These are phyloP conservation scores for Dendrolimus punctatus DNA, from an alignment of 1,140 invertebrate species.

Conservation along the genomic window DNA sequence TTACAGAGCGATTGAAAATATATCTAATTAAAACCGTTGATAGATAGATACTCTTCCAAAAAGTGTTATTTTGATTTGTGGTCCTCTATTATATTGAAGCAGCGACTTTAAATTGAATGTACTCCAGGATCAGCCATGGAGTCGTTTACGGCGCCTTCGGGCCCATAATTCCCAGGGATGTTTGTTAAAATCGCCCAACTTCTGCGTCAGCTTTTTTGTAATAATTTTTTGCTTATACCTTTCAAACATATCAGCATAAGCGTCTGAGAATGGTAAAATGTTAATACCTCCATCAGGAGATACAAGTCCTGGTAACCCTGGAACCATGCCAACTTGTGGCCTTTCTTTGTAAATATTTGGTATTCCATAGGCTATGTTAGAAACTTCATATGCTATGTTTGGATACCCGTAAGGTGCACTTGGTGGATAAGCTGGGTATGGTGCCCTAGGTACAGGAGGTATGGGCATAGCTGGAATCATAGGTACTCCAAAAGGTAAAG, in stretches of 20 bases:
- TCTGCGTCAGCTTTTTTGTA: conserved; percentile 28
- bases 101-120: too few species aligned
- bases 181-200: conserved; percentile 30
- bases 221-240: conserved; percentile 48
- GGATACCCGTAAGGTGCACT: background rate
- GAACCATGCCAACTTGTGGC: conserved; percentile 31
- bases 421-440: conserved; percentile 6
- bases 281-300: conserved; percentile 48
- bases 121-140: too few species aligned
- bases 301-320: conserved; percentile 47
- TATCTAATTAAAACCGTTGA: too few species aligned
- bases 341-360: too few species aligned
- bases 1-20: too few species aligned
- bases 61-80: too few species aligned
- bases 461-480: conserved; percentile 19
- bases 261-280: conserved; percentile 56
- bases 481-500: conserved; percentile 23
- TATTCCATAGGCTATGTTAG: too few species aligned
- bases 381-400: too few species aligned
- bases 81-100: too few species aligned
- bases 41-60: too few species aligned
- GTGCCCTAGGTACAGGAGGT: conserved; percentile 15
- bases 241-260: conserved; percentile 47
- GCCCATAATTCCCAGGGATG: conserved; percentile 7
- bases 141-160: too few species aligned